These are phyloP conservation scores for Megaceryle torquata DNA, from an alignment of 2,113 vertebrate species.

Conservation along the genomic window DNA sequence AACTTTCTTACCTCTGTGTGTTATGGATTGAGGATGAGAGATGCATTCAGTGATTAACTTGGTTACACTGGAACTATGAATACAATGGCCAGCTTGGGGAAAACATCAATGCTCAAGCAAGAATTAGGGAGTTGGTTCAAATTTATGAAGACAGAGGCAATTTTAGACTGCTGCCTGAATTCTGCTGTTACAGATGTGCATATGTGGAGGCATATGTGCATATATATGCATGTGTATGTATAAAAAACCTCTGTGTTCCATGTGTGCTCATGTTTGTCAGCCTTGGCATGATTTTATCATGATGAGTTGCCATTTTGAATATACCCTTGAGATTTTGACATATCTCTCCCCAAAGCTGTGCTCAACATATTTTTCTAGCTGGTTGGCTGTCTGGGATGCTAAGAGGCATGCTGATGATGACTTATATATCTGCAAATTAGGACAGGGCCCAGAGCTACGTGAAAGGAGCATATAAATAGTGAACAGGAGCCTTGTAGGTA, in stretches of 20 bases:
- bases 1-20: accelerated
- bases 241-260: background rate
- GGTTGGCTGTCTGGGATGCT: background rate
- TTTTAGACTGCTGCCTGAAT: background rate
- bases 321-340: background rate
- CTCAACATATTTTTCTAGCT: background rate
- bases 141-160: background rate
- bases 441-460: accelerated
- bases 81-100: background rate
- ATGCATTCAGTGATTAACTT: background rate
- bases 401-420: background rate
- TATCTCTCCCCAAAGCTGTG: background rate
- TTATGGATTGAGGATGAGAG: background rate
- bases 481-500: background rate
- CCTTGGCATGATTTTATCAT: background rate
- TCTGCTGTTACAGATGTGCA: background rate
- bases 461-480: background rate
- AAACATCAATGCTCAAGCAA: background rate
- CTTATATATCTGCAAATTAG: background rate
- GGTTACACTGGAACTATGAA: background rate
- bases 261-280: background rate
- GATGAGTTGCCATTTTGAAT: background rate
- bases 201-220: too few relatives aligned
- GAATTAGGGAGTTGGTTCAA: background rate
- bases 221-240: accelerated